These are phyloP conservation scores for Drosophila paulistorum DNA, from an alignment of 1,140 invertebrate genomes.

Conservation along the genomic window DNA sequence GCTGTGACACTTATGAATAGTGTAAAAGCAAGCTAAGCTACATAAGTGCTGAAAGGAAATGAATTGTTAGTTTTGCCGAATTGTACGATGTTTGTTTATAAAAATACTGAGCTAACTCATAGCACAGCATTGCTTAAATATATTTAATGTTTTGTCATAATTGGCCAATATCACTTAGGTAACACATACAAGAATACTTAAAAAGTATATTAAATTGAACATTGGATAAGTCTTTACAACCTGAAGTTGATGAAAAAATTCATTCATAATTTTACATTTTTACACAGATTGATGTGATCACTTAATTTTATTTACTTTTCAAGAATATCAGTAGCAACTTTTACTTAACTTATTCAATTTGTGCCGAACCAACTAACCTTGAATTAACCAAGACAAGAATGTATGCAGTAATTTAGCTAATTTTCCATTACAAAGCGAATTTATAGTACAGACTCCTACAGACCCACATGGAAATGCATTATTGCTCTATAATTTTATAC, in stretches of 20 bases:
- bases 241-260: no score
- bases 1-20: conserved; percentile 49
- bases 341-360: neutral
- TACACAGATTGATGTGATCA: no score
- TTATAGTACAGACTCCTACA: conserved; percentile 50
- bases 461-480: conserved; percentile 45
- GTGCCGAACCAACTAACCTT: conserved; percentile 9
- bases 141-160: neutral
- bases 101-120: neutral
- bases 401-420: conserved; percentile 44
- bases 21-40: conserved; percentile 7
- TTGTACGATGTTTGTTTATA: neutral
- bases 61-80: neutral
- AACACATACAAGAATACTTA: no score
- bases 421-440: conserved; percentile 44
- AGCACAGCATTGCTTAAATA: neutral
- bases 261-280: no score
- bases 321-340: neutral
- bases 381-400: conserved; percentile 11
- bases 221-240: no score
- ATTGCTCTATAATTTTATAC: conserved; percentile 63
- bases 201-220: no score
- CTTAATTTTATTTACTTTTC: no score
- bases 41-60: conserved; percentile 5
- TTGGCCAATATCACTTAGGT: neutral